phyloP scores from a whole-genome alignment of 2,888 invertebrate genomes.

The Smittia sp. region DNA sequence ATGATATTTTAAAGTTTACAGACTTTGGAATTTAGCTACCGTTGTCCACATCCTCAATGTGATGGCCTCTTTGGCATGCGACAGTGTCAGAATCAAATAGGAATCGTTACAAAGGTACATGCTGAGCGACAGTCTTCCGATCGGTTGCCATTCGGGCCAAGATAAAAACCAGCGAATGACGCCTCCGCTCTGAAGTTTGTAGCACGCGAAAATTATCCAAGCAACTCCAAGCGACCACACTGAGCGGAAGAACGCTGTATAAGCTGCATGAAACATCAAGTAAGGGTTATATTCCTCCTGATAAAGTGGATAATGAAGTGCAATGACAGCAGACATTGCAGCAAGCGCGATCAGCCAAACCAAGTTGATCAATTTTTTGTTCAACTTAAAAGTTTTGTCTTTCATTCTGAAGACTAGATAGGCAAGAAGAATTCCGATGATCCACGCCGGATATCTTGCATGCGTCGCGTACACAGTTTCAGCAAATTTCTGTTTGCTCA shows the following conservation, averaged over 20 bases:
- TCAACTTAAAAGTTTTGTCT: slow-evolving; percentile 48
- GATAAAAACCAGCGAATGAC: slow-evolving; percentile 56
- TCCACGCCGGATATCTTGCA: slow-evolving; percentile 52
- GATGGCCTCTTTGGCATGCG: too few relatives aligned
- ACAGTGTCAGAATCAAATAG: too few relatives aligned
- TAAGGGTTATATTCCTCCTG: not conserved
- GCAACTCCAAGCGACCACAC: slow-evolving; percentile 30
- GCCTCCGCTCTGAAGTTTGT: slow-evolving; percentile 31
- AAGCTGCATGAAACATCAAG: slow-evolving; percentile 6
- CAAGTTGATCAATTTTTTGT: slow-evolving; percentile 43
- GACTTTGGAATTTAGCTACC: too few relatives aligned
- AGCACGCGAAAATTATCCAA: slow-evolving; percentile 42
- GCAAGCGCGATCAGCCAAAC: not conserved
- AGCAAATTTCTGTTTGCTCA: not conserved
- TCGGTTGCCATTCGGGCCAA: slow-evolving; percentile 55
- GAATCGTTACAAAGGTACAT: slow-evolving; percentile 52
- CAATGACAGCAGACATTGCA: not conserved
- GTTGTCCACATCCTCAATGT: too few relatives aligned
- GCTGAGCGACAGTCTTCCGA: slow-evolving; percentile 58
- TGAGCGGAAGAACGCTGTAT: slow-evolving; percentile 10
- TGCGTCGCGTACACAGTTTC: slow-evolving; percentile 52
- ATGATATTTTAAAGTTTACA: slow-evolving; percentile 43
- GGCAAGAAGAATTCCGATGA: slow-evolving; percentile 52
- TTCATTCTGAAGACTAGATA: slow-evolving; percentile 50
- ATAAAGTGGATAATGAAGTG: not conserved